Evolutionary conservation across 2,888 invertebrate genomes (phyloP).

Genomic region (Halocaridina rubra): DNA sequence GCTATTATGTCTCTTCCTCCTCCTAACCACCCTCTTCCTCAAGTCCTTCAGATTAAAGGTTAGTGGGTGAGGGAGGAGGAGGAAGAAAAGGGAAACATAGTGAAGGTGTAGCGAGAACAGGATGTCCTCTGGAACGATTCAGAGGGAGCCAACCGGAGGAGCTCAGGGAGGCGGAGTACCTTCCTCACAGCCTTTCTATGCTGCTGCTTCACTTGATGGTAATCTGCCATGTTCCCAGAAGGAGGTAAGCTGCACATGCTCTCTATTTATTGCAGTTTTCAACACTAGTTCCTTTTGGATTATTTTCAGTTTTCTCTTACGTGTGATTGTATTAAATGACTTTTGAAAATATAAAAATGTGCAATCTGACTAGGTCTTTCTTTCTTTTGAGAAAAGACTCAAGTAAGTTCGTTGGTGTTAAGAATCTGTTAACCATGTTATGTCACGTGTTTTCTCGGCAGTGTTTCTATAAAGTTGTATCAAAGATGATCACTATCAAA

Average conservation of each 20-base stretch:
- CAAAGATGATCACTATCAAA: too few relatives aligned
- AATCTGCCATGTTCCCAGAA: conserved; percentile 32
- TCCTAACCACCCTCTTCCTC: background rate
- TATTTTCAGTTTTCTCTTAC: background rate
- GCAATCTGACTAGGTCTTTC: too few relatives aligned
- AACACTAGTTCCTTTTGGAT: too few relatives aligned
- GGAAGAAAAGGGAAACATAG: background rate
- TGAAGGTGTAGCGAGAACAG: background rate
- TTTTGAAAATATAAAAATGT: too few relatives aligned
- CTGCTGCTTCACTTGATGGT: conserved; percentile 1
- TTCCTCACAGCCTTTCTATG: conserved; percentile 29
- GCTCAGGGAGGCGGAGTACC: background rate
- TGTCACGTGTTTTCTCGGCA: too few relatives aligned
- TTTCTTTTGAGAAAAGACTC: too few relatives aligned
- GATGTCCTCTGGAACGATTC: conserved; percentile 44
- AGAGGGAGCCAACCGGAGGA: conserved; percentile 37
- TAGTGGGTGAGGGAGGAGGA: background rate
- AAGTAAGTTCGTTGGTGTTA: too few relatives aligned
- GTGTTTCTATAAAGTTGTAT: too few relatives aligned
- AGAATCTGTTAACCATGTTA: too few relatives aligned
- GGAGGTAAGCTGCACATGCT: conserved; percentile 35
- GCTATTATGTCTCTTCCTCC: background rate
- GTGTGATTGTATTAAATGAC: too few relatives aligned
- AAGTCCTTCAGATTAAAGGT: background rate
- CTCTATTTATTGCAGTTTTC: too few relatives aligned